Base-by-base conservation (phyloP, 1,140 invertebrate genomes). In the Cydia fagiglandana region DNA sequence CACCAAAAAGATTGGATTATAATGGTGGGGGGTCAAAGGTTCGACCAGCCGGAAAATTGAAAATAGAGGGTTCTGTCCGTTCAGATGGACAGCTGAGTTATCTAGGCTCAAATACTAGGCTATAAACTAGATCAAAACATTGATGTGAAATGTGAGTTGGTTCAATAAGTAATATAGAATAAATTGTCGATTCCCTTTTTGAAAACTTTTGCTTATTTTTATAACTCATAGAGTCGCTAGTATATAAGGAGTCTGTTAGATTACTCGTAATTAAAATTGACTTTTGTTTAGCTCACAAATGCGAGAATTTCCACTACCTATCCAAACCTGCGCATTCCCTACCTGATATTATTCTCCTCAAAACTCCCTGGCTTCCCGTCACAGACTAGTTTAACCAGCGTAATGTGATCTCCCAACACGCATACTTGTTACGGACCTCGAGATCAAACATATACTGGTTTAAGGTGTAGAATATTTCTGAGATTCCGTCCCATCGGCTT, bases 1-100 rank as follows among this genome's bases (percentile, higher is more conserved):
- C 64, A 38, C 66, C 66, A 38, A 70, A 70, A n/a, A 10, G 66
- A 38, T 70, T 17, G 24, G 66, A 70, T 17, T 70, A 38, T 45
- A 70, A 38, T 10, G 6, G 45, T 13, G 17, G 4, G 20, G 20
- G 56, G 20, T 24, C 66, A 17, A 4, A 38, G 66, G 34, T 70
- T 70, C 66, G 34, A 4, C n/a, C 38, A 17, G 7, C 15, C n/a
- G 66, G 66, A 10, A 70, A 70, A 70, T 70, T 70, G 15, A 38
- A 70, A 70, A 70, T 34, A 34, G 34, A 70, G 17, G 66, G 66
- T 34, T 15, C 64, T n/a, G 30, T 30, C 7, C 30, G 64, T 15
- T 30, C 7, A 17, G 30, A 64, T 64, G n/a, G n/a, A n/a, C n/a
- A n/a, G n/a, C n/a, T n/a, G n/a, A 28, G 64, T 38, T 41, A 61